Conservation (phyloP, 2,113 vertebrate genomes). For the Caracal caracal region DNA sequence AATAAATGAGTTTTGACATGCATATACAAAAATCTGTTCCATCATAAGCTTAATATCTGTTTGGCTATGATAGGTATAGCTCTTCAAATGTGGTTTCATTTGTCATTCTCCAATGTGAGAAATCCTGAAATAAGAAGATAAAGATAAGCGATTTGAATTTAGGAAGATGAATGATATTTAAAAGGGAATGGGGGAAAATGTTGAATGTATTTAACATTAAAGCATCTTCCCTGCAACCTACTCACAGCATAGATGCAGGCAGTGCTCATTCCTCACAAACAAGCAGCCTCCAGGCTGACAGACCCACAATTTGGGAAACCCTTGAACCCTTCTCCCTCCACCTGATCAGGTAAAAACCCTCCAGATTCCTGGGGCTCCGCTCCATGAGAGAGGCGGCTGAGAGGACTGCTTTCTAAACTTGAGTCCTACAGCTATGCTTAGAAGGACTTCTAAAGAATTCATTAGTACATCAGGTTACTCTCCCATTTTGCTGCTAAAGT, state of each 20-base stretch:
- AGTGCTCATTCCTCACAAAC: background rate
- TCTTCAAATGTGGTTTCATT: slow-evolving; percentile 12
- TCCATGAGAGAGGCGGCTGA: background rate
- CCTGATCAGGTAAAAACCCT: background rate
- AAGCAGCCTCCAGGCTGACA: background rate
- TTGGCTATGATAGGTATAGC: background rate
- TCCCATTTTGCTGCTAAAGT: background rate
- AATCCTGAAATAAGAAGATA: background rate
- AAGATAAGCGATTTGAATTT: background rate
- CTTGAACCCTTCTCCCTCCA: background rate
- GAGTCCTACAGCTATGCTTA: background rate
- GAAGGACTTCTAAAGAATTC: background rate
- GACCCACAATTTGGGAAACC: background rate
- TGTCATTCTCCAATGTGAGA: background rate
- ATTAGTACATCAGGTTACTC: background rate
- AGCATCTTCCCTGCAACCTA: background rate
- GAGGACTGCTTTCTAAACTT: background rate
- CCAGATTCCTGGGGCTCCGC: background rate
- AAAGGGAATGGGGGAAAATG: background rate
- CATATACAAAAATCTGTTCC: background rate
- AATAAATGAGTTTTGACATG: background rate
- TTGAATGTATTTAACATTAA: background rate
- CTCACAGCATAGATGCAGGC: background rate
- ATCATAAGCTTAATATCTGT: background rate
- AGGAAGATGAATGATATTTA: background rate